Evolutionary conservation across 2,888 invertebrate genomes (phyloP).

Genomic region (Bimastos eiseni): DNA sequence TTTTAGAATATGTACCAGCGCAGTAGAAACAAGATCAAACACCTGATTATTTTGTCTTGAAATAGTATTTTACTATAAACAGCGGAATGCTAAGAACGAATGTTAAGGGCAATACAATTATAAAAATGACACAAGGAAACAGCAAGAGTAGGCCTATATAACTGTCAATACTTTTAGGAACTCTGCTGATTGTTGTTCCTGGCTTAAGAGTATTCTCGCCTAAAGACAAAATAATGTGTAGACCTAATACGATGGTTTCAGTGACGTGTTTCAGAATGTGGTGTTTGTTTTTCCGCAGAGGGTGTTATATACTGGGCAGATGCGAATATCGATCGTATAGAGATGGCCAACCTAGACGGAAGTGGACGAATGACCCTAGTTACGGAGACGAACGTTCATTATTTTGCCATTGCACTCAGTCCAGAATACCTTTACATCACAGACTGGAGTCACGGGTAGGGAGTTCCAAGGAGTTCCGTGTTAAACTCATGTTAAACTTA

Average conservation of each 20-base stretch:
- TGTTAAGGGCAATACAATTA: no score
- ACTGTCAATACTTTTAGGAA: not conserved
- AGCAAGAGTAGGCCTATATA: no score
- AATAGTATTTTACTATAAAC: not conserved
- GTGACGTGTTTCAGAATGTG: not conserved
- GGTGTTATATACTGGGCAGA: slow-evolving; percentile 25
- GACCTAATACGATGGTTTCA: not conserved
- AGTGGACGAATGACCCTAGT: not conserved
- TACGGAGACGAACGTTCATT: not conserved
- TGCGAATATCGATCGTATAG: not conserved
- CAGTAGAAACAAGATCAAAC: no score
- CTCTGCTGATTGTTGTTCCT: not conserved
- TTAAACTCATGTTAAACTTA: not conserved
- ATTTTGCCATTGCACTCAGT: slow-evolving; percentile 9
- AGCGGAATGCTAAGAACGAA: not conserved
- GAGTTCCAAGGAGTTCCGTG: not conserved
- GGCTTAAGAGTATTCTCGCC: not conserved
- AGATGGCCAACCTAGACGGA: slow-evolving; percentile 18
- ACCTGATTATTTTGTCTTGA: not conserved
- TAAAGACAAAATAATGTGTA: no score
- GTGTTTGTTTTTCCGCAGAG: not conserved
- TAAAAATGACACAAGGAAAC: not conserved
- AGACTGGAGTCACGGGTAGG: slow-evolving; percentile 8
- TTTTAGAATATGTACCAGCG: no score
- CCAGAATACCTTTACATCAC: slow-evolving; percentile 21